Base-by-base conservation (phyloP, 2,888 invertebrate genomes). In the Harpagoxenus sublaevis region DNA sequence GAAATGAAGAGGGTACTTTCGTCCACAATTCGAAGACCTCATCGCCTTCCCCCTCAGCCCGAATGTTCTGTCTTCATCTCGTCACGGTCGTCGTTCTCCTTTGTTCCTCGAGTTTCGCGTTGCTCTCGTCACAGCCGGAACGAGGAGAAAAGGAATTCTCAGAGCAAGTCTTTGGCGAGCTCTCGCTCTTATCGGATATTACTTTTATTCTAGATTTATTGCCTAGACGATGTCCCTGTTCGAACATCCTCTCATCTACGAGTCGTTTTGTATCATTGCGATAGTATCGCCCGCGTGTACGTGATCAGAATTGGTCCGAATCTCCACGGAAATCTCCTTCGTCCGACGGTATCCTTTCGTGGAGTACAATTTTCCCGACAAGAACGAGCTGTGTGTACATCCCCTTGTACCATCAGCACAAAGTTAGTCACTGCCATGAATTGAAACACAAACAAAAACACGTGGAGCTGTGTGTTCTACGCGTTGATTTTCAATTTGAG, bases 161-260 rank as follows among this genome's bases (percentile, higher is more conserved):
- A 31, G 85, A 85, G 79, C 79, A 62, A 71, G 85, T 82, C 77
- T 83, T 62, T 71, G 63, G 66, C 66, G 86, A 83, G 86, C 86
- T 81, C 81, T 48, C 78, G 23, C 15, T 62, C 68, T 65, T 55
- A 53, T 60, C 55, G 10, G 28, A 45, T 23, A 55, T 57, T 84
- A 68, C 78, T 84, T 89, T 87, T 89, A 86, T 89, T 89, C 86
- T 82, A n/a, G n/a, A n/a, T n/a, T n/a, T n/a, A n/a, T n/a, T 53
- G 65, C 51, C 51, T 65, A 66, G 23, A 74, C 85, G 45, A 51
- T 62, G 84, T 78, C 84, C 65, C 62, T 48, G 68, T 42, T 79
- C 79, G 85, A 86, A 86, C 87, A 79, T 89, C 89, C 88, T 85
- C 84, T 89, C 90, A 75, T 90, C 89, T 87, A 63, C 62, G 48